A percentile compares a stretch with the other conserved stretches of the same genome.
Conservation (phyloP, 2,888 invertebrate species). For the Chymomyza amoena region DNA sequence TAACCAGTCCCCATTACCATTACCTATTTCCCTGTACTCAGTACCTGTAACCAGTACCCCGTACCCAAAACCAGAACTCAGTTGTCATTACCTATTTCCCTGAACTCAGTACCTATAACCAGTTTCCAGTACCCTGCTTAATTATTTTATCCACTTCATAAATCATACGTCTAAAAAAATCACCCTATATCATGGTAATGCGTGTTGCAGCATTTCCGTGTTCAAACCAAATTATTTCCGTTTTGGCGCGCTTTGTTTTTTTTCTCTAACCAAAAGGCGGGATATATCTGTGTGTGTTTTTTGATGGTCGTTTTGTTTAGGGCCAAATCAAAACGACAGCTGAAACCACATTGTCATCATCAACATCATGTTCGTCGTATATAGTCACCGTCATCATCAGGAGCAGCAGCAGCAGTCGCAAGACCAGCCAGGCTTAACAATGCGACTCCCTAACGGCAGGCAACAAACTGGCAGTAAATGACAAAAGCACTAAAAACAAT, state of each 20-base stretch:
- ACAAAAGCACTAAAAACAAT: constrained; percentile 65
- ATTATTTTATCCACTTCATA: too few species aligned
- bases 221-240: constrained; percentile 35
- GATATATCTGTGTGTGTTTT: not conserved
- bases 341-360: constrained; percentile 53
- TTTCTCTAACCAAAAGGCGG: not conserved
- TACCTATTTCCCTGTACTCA: too few species aligned
- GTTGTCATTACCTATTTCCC: too few species aligned
- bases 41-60: too few species aligned
- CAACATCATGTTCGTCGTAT: not conserved
- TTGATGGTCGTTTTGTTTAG: constrained; percentile 13
- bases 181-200: not conserved
- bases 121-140: too few species aligned
- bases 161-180: too few species aligned
- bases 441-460: constrained; percentile 4
- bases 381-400: constrained; percentile 18
- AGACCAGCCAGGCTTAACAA: not conserved
- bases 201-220: constrained; percentile 37
- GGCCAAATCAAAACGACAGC: constrained; percentile 12
- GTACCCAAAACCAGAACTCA: too few species aligned
- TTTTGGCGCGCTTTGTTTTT: not conserved
- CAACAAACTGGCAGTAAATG: constrained; percentile 43
- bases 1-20: too few species aligned
- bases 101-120: too few species aligned
- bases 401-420: not conserved